Evolutionary conservation across 2,888 invertebrate species (phyloP), one percentile per base, ranked within the genome.

Genomic region (Hypercompe scribonia): DNA sequence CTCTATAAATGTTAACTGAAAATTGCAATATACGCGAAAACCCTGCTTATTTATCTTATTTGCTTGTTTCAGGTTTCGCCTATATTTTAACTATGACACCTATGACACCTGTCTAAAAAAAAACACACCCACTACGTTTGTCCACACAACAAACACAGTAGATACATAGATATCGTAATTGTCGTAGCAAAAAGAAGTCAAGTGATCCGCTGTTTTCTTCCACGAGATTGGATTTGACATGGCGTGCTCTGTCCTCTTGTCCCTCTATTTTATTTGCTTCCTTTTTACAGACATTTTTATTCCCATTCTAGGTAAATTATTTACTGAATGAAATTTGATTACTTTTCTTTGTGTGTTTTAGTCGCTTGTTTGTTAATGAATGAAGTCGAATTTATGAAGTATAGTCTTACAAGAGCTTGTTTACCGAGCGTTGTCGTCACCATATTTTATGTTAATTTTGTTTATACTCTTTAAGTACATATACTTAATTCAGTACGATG

Each of bases 151-250:
- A 79, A 79, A 76, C 66, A 74, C 36, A 75, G 64, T 68, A 65
- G 63, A 68, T 68, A 63, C 67, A 31, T 63, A 63, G 68, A 61
- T 67, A 34, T n/a, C 69, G 78, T 79, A 81, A 82, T 83, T 79
- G 76, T 74, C 28, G 63, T 65, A 46, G 33, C 66, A 76, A 80
- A 82, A 82, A 79, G 79, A 76, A 34, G 76, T 74, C 80, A 77
- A 84, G 79, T 78, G 77, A n/a, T 69, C 70, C 70, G 71, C 36
- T 73, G 73, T 74, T 78, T 77, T 79, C 75, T 70, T 73, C 54
- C 68, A 46, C 78, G 42, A 79, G 73, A 81, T 84, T 83, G 78
- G 76, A 80, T 83, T 83, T 77, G 81, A 81, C 82, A 75, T 76
- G 74, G 64, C 58, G 31, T 39, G n/a, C 33, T 50, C 39, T 58